A percentile compares a stretch with the other conserved stretches of the same genome.
These are phyloP conservation scores for Drosophila rufa DNA, from an alignment of 1,140 invertebrate genomes.

Conservation along the genomic window DNA sequence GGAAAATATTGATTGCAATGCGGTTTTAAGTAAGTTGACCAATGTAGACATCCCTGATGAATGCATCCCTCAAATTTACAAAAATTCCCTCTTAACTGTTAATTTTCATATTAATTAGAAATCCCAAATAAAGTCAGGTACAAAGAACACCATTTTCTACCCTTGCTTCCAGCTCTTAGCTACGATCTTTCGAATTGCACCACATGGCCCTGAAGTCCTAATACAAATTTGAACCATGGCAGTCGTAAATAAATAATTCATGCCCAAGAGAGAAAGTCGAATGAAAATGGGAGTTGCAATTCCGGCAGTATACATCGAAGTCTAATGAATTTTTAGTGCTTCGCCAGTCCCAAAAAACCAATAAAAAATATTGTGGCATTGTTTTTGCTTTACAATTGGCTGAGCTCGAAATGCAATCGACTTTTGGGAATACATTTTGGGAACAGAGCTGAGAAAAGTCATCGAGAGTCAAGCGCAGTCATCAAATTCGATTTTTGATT, in stretches of 20 bases:
- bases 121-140: too few species aligned
- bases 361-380: slow-evolving; percentile 36
- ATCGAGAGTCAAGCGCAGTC: background rate
- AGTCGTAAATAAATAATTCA: slow-evolving; percentile 45
- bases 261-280: slow-evolving; percentile 18
- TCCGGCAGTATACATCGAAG: slow-evolving; percentile 15
- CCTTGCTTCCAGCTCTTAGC: background rate
- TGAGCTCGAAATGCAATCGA: slow-evolving; percentile 18
- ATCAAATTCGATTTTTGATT: slow-evolving; percentile 10
- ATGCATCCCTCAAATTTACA: too few species aligned
- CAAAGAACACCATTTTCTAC: background rate
- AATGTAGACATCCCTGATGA: background rate
- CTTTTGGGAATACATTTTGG: slow-evolving; percentile 13
- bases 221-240: slow-evolving; percentile 22
- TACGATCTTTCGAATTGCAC: slow-evolving; percentile 11
- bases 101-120: too few species aligned
- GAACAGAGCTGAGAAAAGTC: background rate
- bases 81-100: background rate
- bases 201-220: slow-evolving; percentile 9
- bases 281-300: slow-evolving; percentile 24
- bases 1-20: too few species aligned
- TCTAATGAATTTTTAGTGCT: slow-evolving; percentile 32
- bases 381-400: slow-evolving; percentile 19
- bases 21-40: too few species aligned
- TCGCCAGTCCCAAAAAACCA: slow-evolving; percentile 5